Conservation (phyloP, 1,140 invertebrate genomes). For the Eriosoma lanigerum region DNA sequence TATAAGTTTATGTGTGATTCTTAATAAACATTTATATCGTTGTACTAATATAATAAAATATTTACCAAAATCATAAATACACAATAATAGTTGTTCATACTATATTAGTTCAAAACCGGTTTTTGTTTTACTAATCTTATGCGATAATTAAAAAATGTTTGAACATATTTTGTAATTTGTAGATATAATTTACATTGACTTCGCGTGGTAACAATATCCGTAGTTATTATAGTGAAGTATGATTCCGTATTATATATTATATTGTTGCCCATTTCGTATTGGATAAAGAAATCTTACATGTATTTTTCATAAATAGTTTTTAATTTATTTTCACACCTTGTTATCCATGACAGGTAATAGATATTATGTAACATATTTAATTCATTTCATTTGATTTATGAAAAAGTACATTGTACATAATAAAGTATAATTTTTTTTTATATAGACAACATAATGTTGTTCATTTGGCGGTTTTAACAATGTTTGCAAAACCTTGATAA, state of each 20-base stretch:
- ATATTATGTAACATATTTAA: too few relatives aligned
- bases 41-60: conserved; percentile 1
- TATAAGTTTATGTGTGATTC: not conserved
- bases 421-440: too few relatives aligned
- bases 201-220: not conserved
- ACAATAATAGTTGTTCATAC: not conserved
- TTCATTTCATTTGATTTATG: not conserved
- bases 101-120: not conserved
- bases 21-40: conserved; percentile 12
- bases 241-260: too few relatives aligned
- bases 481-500: not conserved
- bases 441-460: too few relatives aligned
- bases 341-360: not conserved
- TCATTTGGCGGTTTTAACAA: not conserved
- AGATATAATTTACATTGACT: not conserved
- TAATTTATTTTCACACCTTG: conserved; percentile 21
- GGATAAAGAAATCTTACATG: not conserved
- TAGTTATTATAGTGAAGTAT: not conserved
- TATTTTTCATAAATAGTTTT: not conserved
- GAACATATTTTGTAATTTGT: conserved; percentile 19
- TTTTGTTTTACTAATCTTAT: not conserved
- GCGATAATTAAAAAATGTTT: conserved; percentile 21
- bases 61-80: conserved; percentile 17
- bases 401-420: too few relatives aligned
- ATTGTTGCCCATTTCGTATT: not conserved